Evolutionary conservation across 2,113 vertebrate species (phyloP), one percentile per base, ranked within the genome.

Genomic region (Salvator merianae): DNA sequence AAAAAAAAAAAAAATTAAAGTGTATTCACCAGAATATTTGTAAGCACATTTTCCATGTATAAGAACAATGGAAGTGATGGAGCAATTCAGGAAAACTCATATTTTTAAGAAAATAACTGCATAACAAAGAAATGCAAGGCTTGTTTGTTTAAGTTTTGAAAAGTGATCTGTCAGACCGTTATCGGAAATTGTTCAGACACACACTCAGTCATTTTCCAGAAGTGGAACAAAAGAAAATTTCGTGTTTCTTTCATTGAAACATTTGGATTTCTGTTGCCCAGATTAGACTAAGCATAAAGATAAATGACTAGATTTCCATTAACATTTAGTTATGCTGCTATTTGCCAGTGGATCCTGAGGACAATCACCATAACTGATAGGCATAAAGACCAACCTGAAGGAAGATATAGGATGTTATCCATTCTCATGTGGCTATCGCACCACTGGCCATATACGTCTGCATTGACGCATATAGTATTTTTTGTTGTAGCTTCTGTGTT

Each of bases 401-500:
- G 92, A 84, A 18, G 6, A 89, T 1, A 0, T 13, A 34, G 77
- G 36, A 77, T 68, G 87, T 63, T 76, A 36, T 84, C 84, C 77
- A 0, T 38, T 20, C 90, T 90, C 88, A 86, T 7, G 70, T 68
- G 88, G 87, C 68, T 18, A 81, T 81, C 87, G 87, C 88, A 91
- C 85, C 90, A 87, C 84, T 59, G 89, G 77, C 90, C 76, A 86
- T 87, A 84, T 71, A 88, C 73, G 78, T 91, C 92, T 93, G 93
- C 93, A 86, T 0, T 96, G 95, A 95, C 90, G 86, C 88, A 92
- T 76, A 3, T 88, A 71, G 83, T 30, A 38, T 34, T 88, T 92
- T 87, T 80, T 88, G 90, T 91, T 90, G 90, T 84, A 77, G 88
- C 85, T 91, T 66, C 83, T 91, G 92, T 89, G 32, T 94, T 93